Evolutionary conservation across 2,888 invertebrate species (phyloP), one percentile per base, ranked within the genome.

Genomic region (Agonum fuliginosum): DNA sequence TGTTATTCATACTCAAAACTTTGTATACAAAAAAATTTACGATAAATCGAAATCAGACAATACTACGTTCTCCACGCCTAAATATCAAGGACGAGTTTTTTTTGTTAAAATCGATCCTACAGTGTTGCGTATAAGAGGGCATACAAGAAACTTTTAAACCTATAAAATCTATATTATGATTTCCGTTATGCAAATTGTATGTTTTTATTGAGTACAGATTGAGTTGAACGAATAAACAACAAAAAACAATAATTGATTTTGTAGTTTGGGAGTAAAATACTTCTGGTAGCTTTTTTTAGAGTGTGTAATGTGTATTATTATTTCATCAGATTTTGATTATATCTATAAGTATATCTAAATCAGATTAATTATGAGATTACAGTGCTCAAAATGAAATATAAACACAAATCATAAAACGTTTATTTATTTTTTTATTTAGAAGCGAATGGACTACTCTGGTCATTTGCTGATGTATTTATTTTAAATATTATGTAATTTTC

Each of bases 61-160:
- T 30, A 73, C 65, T 46, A 58, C 58, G 34, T 58, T 58, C 62
- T 41, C 73, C 73, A 73, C 73, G 58, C 73, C 73, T 58, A 37
- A 58, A 58, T 58, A 73, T 58, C 73, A 73, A 73, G 73, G 73
- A 51, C 73, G 34, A 3, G 14, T 12, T 65, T 62, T 48, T 62
- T 30, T 4, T 30, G 27, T n/a, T 3, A n/a, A 10, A 37, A 10
- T 30, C 19, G 17, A 30, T n/a, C n/a, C n/a, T n/a, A n/a, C n/a
- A 51, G 10, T 51, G 10, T 51, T 54, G 54, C 54, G 54, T 54
- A 54, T 22, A 20, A 24, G 24, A 12, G 20, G 51, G 34, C n/a
- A 34, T n/a, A 34, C 20, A 54, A 19, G 20, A 22, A 12, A 58
- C 24, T 6, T 62, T n/a, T n/a, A n/a, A 24, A 51, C 24, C 51